phyloP scores from a whole-genome alignment of 1,140 invertebrate genomes.

The Bicyclus anynana region DNA sequence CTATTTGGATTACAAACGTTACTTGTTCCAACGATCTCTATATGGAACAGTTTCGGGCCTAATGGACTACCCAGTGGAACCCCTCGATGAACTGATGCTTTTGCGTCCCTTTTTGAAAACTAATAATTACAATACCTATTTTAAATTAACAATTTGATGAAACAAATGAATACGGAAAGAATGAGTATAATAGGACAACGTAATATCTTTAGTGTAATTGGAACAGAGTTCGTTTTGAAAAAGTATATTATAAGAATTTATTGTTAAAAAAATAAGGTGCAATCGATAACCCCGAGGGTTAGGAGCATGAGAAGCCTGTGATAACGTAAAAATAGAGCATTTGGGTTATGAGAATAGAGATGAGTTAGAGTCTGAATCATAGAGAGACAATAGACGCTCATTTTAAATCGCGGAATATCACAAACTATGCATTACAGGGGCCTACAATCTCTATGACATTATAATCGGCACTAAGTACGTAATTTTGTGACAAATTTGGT shows the following conservation, averaged over 20 bases:
- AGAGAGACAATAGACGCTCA: constrained; percentile 53
- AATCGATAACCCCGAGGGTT: constrained; percentile 56
- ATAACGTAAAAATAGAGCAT: constrained; percentile 62
- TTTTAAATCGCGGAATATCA: constrained; percentile 30
- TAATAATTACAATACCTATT: constrained; percentile 11
- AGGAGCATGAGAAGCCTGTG: constrained; percentile 65
- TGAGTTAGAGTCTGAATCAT: constrained; percentile 34
- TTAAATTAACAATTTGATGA: constrained; percentile 11
- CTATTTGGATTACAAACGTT: constrained; percentile 21
- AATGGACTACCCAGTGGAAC: constrained; percentile 41
- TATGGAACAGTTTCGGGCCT: constrained; percentile 35
- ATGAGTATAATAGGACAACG: constrained; percentile 2
- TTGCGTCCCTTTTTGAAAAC: constrained; percentile 9
- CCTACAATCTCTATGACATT: no score
- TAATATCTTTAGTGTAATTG: constrained; percentile 27
- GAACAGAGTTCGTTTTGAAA: constrained; percentile 56
- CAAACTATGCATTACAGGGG: constrained; percentile 25
- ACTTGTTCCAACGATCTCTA: constrained; percentile 24
- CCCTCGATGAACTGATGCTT: constrained; percentile 19
- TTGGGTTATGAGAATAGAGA: constrained; percentile 36
- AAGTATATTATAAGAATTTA: constrained; percentile 24
- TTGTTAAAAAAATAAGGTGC: constrained; percentile 43
- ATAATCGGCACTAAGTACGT: no score
- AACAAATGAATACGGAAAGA: background rate
- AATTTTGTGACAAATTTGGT: no score